phyloP scores from a whole-genome alignment of 1,140 invertebrate genomes.

The Drosophila ercepeae region DNA sequence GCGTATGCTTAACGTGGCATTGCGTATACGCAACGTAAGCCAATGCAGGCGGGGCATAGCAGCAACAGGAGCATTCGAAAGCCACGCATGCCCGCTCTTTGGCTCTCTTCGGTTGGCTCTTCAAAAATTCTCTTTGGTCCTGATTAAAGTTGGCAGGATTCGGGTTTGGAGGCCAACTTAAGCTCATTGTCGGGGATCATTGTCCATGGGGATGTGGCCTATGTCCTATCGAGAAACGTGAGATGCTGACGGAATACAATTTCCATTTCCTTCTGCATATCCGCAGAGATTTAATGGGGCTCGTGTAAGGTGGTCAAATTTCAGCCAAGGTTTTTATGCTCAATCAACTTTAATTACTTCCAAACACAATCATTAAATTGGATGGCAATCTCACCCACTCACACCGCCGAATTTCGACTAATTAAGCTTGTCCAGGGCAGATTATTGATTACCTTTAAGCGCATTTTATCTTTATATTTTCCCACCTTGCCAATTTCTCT shows the following conservation, averaged over 20 bases:
- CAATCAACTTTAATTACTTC: constrained; percentile 44
- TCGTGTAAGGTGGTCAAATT: constrained; percentile 21
- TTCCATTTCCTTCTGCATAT: constrained; percentile 8
- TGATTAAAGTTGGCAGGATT: constrained; percentile 42
- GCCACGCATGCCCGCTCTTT: constrained; percentile 41
- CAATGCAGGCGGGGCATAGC: constrained; percentile 68
- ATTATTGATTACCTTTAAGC: constrained; percentile 33
- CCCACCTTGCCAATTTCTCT: constrained; percentile 1
- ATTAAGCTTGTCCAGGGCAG: constrained; percentile 23
- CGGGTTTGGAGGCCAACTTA: constrained; percentile 36
- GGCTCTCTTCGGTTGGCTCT: constrained; percentile 13
- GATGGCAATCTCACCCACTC: background rate
- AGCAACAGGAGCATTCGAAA: constrained; percentile 1
- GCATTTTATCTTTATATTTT: constrained; percentile 18
- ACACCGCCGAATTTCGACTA: constrained; percentile 16
- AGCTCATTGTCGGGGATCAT: constrained; percentile 43
- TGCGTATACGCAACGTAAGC: constrained; percentile 54
- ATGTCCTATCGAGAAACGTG: constrained; percentile 14
- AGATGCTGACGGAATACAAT: constrained; percentile 13
- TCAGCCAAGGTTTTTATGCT: constrained; percentile 1
- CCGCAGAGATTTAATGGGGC: constrained; percentile 5
- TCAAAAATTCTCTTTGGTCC: constrained; percentile 29
- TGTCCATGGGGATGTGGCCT: constrained; percentile 3
- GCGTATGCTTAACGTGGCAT: constrained; percentile 38
- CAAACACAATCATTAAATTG: constrained; percentile 3